Conservation (phyloP, 2,113 vertebrate genomes). For the Tenrec ecaudatus region DNA sequence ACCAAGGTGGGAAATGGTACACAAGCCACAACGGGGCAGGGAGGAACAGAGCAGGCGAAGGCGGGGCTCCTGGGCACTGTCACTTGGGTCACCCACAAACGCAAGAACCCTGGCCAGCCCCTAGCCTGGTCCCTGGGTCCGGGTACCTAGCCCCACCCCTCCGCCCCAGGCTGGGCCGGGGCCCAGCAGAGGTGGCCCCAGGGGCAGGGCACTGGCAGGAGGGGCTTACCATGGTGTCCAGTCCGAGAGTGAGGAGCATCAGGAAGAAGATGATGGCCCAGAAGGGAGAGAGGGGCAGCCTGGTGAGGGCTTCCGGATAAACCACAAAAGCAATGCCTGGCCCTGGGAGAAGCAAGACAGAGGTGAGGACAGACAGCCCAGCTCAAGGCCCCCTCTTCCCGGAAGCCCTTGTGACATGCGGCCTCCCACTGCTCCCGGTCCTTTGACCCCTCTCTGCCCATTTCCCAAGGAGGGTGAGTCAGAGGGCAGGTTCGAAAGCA, state of each 20-base stretch:
- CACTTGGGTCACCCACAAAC: not conserved
- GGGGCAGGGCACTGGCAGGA: not conserved
- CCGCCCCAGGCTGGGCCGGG: not conserved
- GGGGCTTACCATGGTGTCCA: conserved; percentile 97
- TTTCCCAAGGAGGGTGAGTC: not conserved
- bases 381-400: not conserved
- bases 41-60: not conserved
- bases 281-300: conserved; percentile 97
- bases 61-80: accelerated
- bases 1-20: not conserved
- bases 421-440: not conserved
- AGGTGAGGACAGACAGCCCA: not conserved
- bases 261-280: conserved; percentile 99
- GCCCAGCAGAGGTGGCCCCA: not conserved
- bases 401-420: not conserved
- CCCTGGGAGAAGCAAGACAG: conserved; percentile 86
- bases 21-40: not conserved
- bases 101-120: not conserved
- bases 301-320: conserved; percentile 98
- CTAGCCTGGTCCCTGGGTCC: not conserved
- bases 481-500: not conserved
- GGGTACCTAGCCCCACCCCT: not conserved
- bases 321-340: conserved; percentile 99
- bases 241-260: conserved; percentile 98
- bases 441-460: not conserved